Evolutionary conservation across 2,113 vertebrate genomes (phyloP), one percentile per base, ranked within the genome.

Genomic region (Phalacrocorax brasilianus): DNA sequence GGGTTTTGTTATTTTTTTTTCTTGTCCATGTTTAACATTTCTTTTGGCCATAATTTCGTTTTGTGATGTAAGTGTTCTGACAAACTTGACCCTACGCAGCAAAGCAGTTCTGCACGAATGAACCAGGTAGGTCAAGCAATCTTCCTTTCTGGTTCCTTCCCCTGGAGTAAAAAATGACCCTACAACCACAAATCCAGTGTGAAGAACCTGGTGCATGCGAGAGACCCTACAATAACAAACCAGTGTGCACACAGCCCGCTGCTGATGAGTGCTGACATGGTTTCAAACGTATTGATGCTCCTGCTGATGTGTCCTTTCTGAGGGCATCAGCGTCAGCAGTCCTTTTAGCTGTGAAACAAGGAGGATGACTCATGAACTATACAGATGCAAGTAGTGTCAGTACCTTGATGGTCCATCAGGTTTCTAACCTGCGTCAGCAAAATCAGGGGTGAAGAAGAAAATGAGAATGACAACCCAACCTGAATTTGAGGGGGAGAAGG

Each of bases 51-150:
- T 78, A 72, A 70, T 75, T 88, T 68, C 78, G 62, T 75, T 53
- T 23, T 79, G 80, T 91, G 86, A 93, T 72, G 33, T 81, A 78
- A 93, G 70, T 62, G 66, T 73, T 94, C 91, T 91, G 87, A 85
- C 84, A 92, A 85, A 94, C 44, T 33, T 83, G 94, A 91, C 91
- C 77, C 70, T 79, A 5, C 0, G 9, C 73, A 74, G 38, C 89
- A 70, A 58, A 82, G 58, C 77, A 91, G 83, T 95, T 93, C 95
- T 95, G 94, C 87, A 67, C 4, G 58, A 95, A 80, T 76, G 92
- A 96, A 52, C 81, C 67, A 79, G 83, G 86, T 42, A 89, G 80
- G 76, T 85, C 80, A 91, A 79, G 84, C 62, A 91, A 70, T 93
- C 80, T 89, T 71, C 66, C 30, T 85, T 47, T 92, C 86, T 75